Percentiles rank a stretch among this genome's conserved stretches.
Evolutionary conservation across 2,113 vertebrate species (phyloP).

Genomic region (Toxotes chatareus): DNA sequence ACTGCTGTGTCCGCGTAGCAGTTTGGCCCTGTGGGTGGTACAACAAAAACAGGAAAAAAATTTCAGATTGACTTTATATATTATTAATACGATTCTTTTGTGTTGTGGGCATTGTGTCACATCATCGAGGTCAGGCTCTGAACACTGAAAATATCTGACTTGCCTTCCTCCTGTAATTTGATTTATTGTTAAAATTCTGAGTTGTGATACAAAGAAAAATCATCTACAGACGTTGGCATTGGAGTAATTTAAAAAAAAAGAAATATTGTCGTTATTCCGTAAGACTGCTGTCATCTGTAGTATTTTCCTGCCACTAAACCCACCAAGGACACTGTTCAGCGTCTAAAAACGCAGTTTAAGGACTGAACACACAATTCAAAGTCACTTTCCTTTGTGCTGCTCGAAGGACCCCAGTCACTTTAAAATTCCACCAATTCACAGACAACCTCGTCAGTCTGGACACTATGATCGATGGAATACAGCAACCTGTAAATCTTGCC

Average conservation of each 20-base stretch:
- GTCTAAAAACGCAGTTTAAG: background rate
- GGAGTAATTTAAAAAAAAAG: background rate
- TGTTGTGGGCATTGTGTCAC: constrained; percentile 13
- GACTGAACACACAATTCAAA: constrained; percentile 25
- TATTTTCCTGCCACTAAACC: constrained; percentile 5
- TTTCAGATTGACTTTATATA: constrained; percentile 18
- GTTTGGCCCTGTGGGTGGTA: constrained; percentile 90
- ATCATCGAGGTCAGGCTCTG: constrained; percentile 26
- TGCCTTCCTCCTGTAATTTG: background rate
- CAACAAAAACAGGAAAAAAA: constrained; percentile 31
- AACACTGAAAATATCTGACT: constrained; percentile 7
- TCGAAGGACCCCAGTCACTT: constrained; percentile 10
- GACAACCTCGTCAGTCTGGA: constrained; percentile 2
- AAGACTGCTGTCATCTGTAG: background rate
- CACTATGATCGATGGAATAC: background rate
- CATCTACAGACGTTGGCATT: background rate
- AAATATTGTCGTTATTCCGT: background rate
- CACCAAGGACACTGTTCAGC: constrained; percentile 25
- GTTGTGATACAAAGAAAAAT: background rate
- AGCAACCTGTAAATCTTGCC: background rate
- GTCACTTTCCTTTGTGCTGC: constrained; percentile 37
- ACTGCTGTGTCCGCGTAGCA: constrained; percentile 96
- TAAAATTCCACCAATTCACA: constrained; percentile 15
- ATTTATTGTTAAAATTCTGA: background rate
- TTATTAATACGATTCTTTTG: constrained; percentile 23